Evolutionary conservation across 2,888 invertebrate species (phyloP).

Genomic region (Eulithis prunata): DNA sequence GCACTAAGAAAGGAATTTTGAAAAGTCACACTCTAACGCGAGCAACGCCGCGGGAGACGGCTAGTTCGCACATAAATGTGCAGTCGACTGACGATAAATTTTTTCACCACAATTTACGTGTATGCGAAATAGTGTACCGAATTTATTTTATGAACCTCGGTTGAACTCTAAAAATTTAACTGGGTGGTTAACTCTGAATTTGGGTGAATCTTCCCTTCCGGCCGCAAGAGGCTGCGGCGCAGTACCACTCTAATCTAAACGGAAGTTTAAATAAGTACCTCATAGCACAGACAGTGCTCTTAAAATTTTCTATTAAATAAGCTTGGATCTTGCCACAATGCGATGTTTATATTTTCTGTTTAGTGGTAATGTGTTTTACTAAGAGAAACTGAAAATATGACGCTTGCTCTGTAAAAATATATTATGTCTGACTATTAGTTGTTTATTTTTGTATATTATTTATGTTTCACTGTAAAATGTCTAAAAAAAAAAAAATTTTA

Average conservation of each 20-base stretch:
- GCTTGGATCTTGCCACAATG: constrained; percentile 37
- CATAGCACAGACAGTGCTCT: constrained; percentile 48
- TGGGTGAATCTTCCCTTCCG: constrained; percentile 73
- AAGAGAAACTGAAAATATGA: constrained; percentile 16
- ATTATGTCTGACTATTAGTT: constrained; percentile 5
- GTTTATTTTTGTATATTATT: constrained; percentile 3
- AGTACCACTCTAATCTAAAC: constrained; percentile 57
- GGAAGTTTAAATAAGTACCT: constrained; percentile 47
- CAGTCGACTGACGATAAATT: no score
- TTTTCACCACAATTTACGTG: no score
- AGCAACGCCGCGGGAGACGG: no score
- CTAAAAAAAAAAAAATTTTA: no score
- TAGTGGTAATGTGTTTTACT: constrained; percentile 27
- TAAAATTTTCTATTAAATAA: constrained; percentile 37
- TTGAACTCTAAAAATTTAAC: constrained; percentile 48
- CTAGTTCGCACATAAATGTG: no score
- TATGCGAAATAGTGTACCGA: no score
- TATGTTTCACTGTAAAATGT: no score
- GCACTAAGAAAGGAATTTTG: no score
- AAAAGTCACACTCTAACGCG: no score
- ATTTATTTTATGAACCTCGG: background rate
- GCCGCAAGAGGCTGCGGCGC: constrained; percentile 56
- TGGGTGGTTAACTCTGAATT: constrained; percentile 61
- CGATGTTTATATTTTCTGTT: constrained; percentile 29
- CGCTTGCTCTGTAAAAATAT: background rate